Evolutionary conservation across 2,797 vertebrate genomes (phyloP), one percentile per base, ranked within the genome.

Genomic region (Neosalanx taihuensis): DNA sequence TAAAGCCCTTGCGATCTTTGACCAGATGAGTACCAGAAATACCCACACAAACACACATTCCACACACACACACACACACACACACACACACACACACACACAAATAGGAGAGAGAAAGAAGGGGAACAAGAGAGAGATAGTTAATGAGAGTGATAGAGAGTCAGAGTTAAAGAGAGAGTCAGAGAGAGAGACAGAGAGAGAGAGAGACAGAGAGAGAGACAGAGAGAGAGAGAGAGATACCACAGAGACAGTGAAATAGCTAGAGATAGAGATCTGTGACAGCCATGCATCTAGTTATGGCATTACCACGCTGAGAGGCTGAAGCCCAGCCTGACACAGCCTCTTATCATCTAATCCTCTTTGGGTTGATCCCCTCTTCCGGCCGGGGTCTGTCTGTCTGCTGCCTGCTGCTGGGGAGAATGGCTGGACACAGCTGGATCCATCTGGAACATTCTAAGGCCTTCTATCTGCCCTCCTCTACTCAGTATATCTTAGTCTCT

Each of bases 271-370:
- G 57, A 3, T 23, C 7, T 12, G 5, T 59, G 20, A 15, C 18
- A 53, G 51, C 51, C 18, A 53, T 15, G 51, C 6, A 37, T 37
- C 31, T 35, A 33, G 33, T 31, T 33, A n/a, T 18, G 31, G 31
- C 35, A 64, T 35, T 64, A 20, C 3, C 62, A 10, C 31, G n/a
- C 31, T 35, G 12, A 64, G 62, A 37, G 5, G 6, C 9, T 5
- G 17, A 13, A 6, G 15, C 4, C 15, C 6, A 31, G 60, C 13
- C 15, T 1, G 7, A 30, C 9, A 67, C 46, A 53, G 46, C 46
- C 20, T 51, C 64, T 51, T 67, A 6, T 67, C 64, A 51, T 6
- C 20, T 66, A 66, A 66, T 67, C 64, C 46, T 29, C 18, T 67
- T 53, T 15, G 23, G 30, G 41, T 23, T 17, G 30, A 46, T 31